Percentiles rank a stretch among this genome's conserved stretches.
These are phyloP conservation scores for Drosophila emarginata DNA, from an alignment of 2,888 invertebrate genomes.

Conservation along the genomic window DNA sequence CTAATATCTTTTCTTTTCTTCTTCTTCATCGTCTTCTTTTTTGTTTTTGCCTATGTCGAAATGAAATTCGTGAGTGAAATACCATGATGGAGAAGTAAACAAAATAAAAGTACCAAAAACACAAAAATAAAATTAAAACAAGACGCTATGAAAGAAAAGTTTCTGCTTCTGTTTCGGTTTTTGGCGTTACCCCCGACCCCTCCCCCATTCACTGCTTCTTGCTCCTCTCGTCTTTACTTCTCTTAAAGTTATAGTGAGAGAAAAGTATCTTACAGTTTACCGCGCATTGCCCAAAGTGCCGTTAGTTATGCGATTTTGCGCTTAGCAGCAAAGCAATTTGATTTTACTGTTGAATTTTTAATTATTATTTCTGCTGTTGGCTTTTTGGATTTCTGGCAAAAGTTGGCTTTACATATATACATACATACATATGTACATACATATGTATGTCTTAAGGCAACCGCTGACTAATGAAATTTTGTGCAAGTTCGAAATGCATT, in stretches of 20 bases:
- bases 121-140: slow-evolving; percentile 36
- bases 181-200: background rate
- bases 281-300: slow-evolving; percentile 23
- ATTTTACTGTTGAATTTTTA: slow-evolving; percentile 49
- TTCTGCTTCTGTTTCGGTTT: slow-evolving; percentile 59
- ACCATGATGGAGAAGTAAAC: slow-evolving; percentile 54
- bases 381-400: slow-evolving; percentile 14
- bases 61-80: slow-evolving; percentile 76
- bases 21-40: no score
- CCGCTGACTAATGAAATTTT: slow-evolving; percentile 56
- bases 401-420: slow-evolving; percentile 6
- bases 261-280: slow-evolving; percentile 61
- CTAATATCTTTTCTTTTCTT: slow-evolving; percentile 55
- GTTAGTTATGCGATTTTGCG: slow-evolving; percentile 27
- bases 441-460: slow-evolving; percentile 2
- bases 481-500: background rate
- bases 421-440: background rate
- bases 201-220: background rate
- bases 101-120: slow-evolving; percentile 21
- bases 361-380: slow-evolving; percentile 45
- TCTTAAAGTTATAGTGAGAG: background rate
- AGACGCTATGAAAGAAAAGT: slow-evolving; percentile 32
- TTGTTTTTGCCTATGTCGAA: slow-evolving; percentile 46
- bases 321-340: slow-evolving; percentile 45
- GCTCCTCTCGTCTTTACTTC: background rate